Evolutionary conservation across 2,113 vertebrate genomes (phyloP), one percentile per base, ranked within the genome.

Genomic region (Neogobius melanostomus): DNA sequence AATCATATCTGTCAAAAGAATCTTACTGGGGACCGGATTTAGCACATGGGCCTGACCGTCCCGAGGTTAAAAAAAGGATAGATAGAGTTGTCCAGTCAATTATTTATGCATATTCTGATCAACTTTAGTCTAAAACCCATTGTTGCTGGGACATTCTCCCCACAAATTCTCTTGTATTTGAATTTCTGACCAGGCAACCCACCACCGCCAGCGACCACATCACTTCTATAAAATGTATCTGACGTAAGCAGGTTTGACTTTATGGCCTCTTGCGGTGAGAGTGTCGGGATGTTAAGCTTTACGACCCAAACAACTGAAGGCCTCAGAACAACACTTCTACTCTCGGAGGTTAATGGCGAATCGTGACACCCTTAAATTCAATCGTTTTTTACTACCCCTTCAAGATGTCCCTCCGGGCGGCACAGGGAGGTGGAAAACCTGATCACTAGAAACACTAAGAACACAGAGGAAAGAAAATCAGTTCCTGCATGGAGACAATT

Each of bases 321-420:
- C 85, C 82, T 43, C 16, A 5, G 74, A 36, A 63, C 68, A 63
- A 66, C 64, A 15, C 17, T 16, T n/a, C 72, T 57, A 69, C 68
- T 64, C 83, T 74, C 74, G 54, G 64, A 85, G 84, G 86, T 89
- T 83, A 88, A 83, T 82, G 14, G 75, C 66, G 61, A 49, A 48
- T 77, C 81, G 76, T 79, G 80, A 77, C 75, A 42, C 65, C 68
- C 21, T 87, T 85, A 82, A 83, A 85, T 82, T 78, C 84, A 84
- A 89, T 82, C 72, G 77, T 8, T 67, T 85, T 88, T 90, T 89
- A 89, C 64, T 53, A 71, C 59, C 71, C 61, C 72, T 70, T 63
- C 68, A 71, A 82, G 81, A 70, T 14, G 73, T 83, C 82, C 76
- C 84, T 77, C 75, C 81, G 69, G 85, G 72, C 82, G 65, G 60